Conservation (phyloP, 2,797 vertebrate genomes). For the Lerista edwardsae region DNA sequence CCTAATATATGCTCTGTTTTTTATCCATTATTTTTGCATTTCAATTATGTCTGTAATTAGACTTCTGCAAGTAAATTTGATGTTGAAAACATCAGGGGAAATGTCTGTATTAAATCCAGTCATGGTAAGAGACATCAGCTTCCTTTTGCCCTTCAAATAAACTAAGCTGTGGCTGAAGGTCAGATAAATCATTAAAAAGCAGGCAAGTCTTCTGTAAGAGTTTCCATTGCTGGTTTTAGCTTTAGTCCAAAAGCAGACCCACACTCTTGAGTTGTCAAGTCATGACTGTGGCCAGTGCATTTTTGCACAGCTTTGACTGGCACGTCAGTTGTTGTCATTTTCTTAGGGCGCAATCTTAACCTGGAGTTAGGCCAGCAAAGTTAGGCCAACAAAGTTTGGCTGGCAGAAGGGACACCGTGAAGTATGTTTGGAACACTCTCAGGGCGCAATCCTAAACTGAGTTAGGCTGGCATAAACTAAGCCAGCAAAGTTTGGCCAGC, state of each 20-base stretch:
- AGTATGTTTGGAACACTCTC: too few relatives aligned
- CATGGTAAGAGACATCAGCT: neutral
- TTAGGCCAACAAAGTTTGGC: too few relatives aligned
- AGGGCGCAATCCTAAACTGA: too few relatives aligned
- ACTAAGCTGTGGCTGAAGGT: neutral
- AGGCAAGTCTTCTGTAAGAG: neutral
- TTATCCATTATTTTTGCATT: neutral
- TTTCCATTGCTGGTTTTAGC: neutral
- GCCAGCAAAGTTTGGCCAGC: too few relatives aligned
- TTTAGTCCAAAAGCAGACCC: neutral
- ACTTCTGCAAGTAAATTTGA: slow-evolving; percentile 16
- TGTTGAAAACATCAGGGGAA: slow-evolving; percentile 3
- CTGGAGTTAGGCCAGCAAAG: too few relatives aligned
- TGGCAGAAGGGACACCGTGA: too few relatives aligned
- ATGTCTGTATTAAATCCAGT: slow-evolving; percentile 23
- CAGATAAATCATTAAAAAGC: slow-evolving; percentile 12
- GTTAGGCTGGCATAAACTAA: too few relatives aligned
- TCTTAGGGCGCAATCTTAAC: too few relatives aligned
- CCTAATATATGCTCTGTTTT: neutral
- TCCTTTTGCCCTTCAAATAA: slow-evolving; percentile 2
- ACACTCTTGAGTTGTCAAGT: too few relatives aligned
- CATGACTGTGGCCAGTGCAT: too few relatives aligned
- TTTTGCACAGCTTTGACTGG: too few relatives aligned
- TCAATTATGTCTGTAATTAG: slow-evolving; percentile 29
- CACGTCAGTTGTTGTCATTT: too few relatives aligned